phyloP scores from a whole-genome alignment of 2,888 invertebrate species.

The Standfussiana lucernea region DNA sequence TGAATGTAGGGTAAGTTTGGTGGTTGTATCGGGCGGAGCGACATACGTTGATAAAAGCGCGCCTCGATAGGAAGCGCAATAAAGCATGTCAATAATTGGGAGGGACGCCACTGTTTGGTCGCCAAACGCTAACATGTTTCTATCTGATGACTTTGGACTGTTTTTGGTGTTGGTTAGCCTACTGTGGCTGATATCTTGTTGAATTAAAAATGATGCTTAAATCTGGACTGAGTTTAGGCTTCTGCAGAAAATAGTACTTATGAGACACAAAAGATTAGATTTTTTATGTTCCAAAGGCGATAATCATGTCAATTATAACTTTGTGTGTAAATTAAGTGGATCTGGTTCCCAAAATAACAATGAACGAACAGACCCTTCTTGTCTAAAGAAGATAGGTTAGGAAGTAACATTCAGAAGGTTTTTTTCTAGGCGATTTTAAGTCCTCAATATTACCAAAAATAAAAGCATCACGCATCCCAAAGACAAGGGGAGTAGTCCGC shows the following conservation, averaged over 20 bases:
- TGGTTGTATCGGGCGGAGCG: constrained; percentile 69
- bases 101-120: constrained; percentile 78
- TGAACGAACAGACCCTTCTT: background rate
- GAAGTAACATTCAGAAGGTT: background rate
- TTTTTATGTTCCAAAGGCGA: background rate
- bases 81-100: constrained; percentile 88
- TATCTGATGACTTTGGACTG: constrained; percentile 45
- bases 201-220: background rate
- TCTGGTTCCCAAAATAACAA: background rate
- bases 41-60: constrained; percentile 87
- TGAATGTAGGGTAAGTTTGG: constrained; percentile 44
- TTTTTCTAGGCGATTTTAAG: background rate
- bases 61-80: constrained; percentile 82
- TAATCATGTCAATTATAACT: background rate
- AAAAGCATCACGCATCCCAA: constrained; percentile 26
- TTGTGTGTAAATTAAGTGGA: background rate
- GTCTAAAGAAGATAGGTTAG: background rate
- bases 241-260: background rate
- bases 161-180: constrained; percentile 4
- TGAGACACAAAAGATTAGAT: background rate
- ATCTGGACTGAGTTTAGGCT: background rate
- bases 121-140: constrained; percentile 62
- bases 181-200: background rate
- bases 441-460: background rate
- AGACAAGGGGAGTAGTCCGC: constrained; percentile 70